Conservation (phyloP, 2,113 vertebrate genomes). For the Lipophrys pholis region DNA sequence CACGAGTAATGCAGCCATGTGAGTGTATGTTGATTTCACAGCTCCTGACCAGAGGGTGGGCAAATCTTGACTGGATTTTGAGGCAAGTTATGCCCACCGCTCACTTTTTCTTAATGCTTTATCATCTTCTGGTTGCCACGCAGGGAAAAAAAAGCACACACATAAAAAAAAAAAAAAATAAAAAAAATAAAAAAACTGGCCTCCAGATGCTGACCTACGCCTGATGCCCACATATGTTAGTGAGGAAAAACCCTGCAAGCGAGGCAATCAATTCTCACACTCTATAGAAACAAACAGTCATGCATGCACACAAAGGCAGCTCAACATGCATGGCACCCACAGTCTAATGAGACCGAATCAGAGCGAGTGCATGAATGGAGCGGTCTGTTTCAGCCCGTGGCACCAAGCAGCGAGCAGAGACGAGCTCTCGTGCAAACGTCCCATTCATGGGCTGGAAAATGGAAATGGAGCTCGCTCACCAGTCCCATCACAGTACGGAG, state of each 20-base stretch:
- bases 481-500: constrained; percentile 29
- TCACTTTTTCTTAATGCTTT: background rate
- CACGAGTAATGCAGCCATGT: background rate
- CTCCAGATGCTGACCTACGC: constrained; percentile 25
- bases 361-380: constrained; percentile 65
- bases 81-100: background rate
- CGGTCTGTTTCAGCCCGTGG: constrained; percentile 62
- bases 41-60: constrained; percentile 23
- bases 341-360: constrained; percentile 50
- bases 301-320: constrained; percentile 31
- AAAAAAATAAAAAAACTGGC: no score
- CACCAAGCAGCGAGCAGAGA: constrained; percentile 36
- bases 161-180: background rate
- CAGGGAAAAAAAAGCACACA: background rate
- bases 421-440: constrained; percentile 54
- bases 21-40: constrained; percentile 25
- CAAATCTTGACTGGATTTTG: constrained; percentile 40
- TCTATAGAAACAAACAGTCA: constrained; percentile 37
- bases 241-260: constrained; percentile 48
- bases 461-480: constrained; percentile 38
- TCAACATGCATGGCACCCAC: constrained; percentile 27
- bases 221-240: constrained; percentile 37
- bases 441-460: constrained; percentile 62
- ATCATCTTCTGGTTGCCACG: background rate
- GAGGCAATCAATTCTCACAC: constrained; percentile 50